Evolutionary conservation across 2,797 vertebrate genomes (phyloP).

Genomic region (Petrocephalus schoutedeni): DNA sequence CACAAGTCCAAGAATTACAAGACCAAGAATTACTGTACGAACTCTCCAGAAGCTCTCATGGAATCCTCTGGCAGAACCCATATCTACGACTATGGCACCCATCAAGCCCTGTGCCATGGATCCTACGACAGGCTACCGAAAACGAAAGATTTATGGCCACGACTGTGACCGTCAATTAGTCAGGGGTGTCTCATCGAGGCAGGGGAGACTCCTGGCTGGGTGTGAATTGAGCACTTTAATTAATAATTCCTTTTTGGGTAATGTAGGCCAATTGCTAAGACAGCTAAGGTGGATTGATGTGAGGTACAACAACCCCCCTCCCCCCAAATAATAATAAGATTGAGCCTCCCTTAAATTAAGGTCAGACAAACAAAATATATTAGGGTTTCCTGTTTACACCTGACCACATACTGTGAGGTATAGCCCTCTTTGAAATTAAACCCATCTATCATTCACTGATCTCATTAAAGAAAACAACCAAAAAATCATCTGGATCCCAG

Average conservation of each 20-base stretch:
- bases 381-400: neutral
- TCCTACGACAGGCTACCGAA: neutral
- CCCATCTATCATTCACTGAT: neutral
- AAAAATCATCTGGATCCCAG: constrained; percentile 1
- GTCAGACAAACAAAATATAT: neutral
- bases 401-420: neutral
- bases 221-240: neutral
- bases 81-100: neutral
- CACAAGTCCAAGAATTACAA: neutral
- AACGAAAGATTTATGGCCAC: neutral
- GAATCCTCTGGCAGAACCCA: neutral
- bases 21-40: neutral
- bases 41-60: neutral
- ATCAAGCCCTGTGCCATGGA: neutral
- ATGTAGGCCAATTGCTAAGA: neutral
- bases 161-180: neutral
- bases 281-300: neutral
- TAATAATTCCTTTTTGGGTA: neutral
- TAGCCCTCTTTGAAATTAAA: neutral
- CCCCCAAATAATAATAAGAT: neutral
- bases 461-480: neutral
- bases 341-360: neutral
- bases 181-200: neutral
- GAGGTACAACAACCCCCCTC: neutral
- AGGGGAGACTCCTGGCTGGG: neutral